Percentiles rank a stretch among this genome's conserved stretches.
Evolutionary conservation across 2,113 vertebrate genomes (phyloP).

Genomic region (Oryzias melastigma): DNA sequence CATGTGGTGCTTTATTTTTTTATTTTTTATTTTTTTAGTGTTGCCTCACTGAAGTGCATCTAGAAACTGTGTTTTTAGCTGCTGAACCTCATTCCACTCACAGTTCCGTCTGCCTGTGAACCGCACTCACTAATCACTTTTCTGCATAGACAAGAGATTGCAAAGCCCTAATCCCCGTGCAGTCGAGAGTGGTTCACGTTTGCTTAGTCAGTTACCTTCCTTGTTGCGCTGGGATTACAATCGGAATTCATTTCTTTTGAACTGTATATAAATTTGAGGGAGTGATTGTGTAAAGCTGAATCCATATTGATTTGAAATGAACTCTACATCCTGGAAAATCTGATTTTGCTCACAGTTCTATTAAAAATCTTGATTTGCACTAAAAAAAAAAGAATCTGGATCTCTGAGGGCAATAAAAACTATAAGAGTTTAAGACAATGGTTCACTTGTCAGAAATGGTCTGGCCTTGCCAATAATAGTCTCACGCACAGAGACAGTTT

Average conservation of each 20-base stretch:
- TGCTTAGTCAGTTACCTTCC: constrained; percentile 53
- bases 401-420: constrained; percentile 1
- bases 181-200: constrained; percentile 41
- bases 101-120: neutral
- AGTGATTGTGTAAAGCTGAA: neutral
- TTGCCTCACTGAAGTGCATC: constrained; percentile 10
- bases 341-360: neutral
- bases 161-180: constrained; percentile 50
- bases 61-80: constrained; percentile 13
- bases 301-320: too few relatives aligned
- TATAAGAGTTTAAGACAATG: constrained; percentile 24
- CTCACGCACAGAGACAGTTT: constrained; percentile 12
- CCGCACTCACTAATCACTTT: constrained; percentile 59
- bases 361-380: neutral
- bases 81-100: constrained; percentile 8
- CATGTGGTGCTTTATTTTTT: constrained; percentile 48
- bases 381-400: neutral
- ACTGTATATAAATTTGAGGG: neutral
- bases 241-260: constrained; percentile 5
- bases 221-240: constrained; percentile 11
- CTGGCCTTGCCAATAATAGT: constrained; percentile 17
- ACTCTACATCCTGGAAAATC: neutral
- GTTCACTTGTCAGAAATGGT: neutral
- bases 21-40: neutral
- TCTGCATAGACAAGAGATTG: constrained; percentile 56